Percentiles rank a stretch among this genome's conserved stretches.
These are phyloP conservation scores for Buceros bicornis DNA, from an alignment of 2,797 vertebrate species.

Conservation along the genomic window DNA sequence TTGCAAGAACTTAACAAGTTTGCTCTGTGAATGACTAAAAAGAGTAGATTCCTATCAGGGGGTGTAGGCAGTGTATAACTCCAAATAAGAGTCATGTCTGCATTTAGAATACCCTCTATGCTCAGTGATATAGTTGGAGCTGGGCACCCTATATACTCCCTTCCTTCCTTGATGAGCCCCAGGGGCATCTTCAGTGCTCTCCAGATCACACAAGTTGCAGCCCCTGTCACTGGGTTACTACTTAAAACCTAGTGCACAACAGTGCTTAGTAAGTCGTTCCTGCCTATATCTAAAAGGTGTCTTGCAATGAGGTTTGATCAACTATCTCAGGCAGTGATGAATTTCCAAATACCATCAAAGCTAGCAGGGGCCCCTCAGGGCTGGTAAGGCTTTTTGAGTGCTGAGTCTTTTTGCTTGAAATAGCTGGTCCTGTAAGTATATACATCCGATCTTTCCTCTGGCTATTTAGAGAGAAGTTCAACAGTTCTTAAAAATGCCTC, in stretches of 20 bases:
- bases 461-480: constrained; percentile 28
- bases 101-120: neutral
- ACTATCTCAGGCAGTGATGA: neutral
- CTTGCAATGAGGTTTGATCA: constrained; percentile 6
- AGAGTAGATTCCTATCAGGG: neutral
- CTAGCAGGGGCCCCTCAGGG: neutral
- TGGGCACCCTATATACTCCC: neutral
- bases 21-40: neutral
- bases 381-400: neutral
- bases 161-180: neutral
- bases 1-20: neutral
- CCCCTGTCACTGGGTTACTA: neutral
- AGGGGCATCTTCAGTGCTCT: neutral
- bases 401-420: neutral
- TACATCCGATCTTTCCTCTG: constrained; percentile 14
- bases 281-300: neutral
- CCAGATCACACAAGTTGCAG: neutral
- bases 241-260: neutral
- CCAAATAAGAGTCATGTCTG: neutral
- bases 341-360: neutral
- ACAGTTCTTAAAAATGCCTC: constrained; percentile 14
- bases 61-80: neutral
- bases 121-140: neutral
- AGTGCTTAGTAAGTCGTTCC: neutral
- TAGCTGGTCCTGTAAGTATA: neutral